Evolutionary conservation across 2,888 invertebrate species (phyloP).

Genomic region (Malthinus seriepunctatus): DNA sequence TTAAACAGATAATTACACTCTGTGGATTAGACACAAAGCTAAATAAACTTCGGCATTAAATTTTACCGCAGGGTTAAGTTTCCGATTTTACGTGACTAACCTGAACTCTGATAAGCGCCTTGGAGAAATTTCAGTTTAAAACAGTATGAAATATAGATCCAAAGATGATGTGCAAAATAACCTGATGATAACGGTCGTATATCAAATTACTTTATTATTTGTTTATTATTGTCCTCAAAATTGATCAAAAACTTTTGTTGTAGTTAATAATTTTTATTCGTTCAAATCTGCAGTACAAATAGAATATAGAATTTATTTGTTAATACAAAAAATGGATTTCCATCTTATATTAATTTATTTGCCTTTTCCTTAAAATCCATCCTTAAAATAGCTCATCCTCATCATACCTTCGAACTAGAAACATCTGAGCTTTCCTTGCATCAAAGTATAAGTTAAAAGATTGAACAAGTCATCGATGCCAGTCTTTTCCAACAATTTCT

Average conservation of each 20-base stretch:
- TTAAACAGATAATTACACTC: slow-evolving; percentile 21
- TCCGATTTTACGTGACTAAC: slow-evolving; percentile 24
- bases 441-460: no score
- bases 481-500: no score
- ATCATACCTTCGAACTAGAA: no score
- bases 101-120: slow-evolving; percentile 18
- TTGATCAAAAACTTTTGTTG: neutral
- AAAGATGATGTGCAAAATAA: slow-evolving; percentile 11
- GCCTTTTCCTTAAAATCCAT: no score
- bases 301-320: no score
- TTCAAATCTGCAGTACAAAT: no score
- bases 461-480: no score
- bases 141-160: slow-evolving; percentile 9
- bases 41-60: slow-evolving; percentile 33
- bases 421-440: no score
- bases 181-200: neutral
- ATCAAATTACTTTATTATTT: neutral
- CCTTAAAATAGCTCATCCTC: no score
- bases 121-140: slow-evolving; percentile 23
- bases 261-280: neutral
- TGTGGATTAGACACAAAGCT: slow-evolving; percentile 26
- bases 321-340: no score
- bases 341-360: no score
- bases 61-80: slow-evolving; percentile 28
- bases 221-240: neutral